Evolutionary conservation across 2,888 invertebrate genomes (phyloP).

Genomic region (Omphaloscelis lunosa): DNA sequence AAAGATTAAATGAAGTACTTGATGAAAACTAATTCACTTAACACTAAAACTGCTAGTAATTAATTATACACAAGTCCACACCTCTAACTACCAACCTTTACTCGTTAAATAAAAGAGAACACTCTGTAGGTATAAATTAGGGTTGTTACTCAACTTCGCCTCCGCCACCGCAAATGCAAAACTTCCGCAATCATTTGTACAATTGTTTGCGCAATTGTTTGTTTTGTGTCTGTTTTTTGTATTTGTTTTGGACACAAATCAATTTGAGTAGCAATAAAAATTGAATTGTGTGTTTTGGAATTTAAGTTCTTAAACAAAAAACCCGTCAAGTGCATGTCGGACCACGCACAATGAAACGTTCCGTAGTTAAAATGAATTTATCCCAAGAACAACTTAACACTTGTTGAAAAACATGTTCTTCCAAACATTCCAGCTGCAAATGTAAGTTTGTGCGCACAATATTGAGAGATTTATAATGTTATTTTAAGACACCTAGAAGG

Average conservation of each 20-base stretch:
- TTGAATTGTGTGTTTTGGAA: neutral
- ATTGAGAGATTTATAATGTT: too few relatives aligned
- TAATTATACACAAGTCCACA: constrained; percentile 40
- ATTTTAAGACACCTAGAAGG: too few relatives aligned
- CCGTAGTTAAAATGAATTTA: too few relatives aligned
- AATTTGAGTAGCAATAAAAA: neutral
- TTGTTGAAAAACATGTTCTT: too few relatives aligned
- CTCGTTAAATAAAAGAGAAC: constrained; percentile 77
- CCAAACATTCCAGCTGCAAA: too few relatives aligned
- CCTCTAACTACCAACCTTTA: constrained; percentile 59
- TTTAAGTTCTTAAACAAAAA: neutral
- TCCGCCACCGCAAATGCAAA: neutral
- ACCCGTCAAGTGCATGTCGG: too few relatives aligned
- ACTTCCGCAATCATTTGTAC: neutral
- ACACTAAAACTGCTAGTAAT: constrained; percentile 6
- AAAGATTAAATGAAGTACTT: neutral
- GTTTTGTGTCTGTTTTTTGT: too few relatives aligned
- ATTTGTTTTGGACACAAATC: too few relatives aligned
- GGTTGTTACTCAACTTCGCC: neutral
- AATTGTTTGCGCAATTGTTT: too few relatives aligned
- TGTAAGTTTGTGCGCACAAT: too few relatives aligned
- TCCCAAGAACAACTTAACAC: too few relatives aligned
- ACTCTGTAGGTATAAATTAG: constrained; percentile 1
- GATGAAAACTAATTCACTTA: neutral
- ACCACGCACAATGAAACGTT: too few relatives aligned